phyloP scores from a whole-genome alignment of 2,797 vertebrate genomes.

The Morelia viridis region DNA sequence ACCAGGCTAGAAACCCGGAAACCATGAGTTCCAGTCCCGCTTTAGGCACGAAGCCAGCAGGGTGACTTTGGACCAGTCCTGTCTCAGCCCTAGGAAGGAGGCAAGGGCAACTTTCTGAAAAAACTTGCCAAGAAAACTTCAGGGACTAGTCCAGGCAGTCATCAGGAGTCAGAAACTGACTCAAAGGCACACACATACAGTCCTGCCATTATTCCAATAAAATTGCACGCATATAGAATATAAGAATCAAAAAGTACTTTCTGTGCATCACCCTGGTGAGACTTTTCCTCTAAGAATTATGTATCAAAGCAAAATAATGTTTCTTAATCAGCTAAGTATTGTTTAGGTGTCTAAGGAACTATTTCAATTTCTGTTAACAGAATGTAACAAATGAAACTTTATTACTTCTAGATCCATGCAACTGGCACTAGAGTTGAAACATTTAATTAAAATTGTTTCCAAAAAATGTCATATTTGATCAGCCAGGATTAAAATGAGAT shows the following conservation, averaged over 20 bases:
- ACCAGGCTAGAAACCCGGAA: too few relatives aligned
- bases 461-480: not conserved
- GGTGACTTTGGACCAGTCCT: not conserved
- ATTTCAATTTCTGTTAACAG: slow-evolving; percentile 21
- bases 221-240: not conserved
- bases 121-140: not conserved
- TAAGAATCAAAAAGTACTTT: not conserved
- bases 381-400: slow-evolving; percentile 12
- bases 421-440: not conserved
- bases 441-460: slow-evolving; percentile 29
- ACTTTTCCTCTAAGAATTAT: slow-evolving; percentile 18
- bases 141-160: not conserved
- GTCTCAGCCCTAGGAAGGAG: not conserved
- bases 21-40: not conserved
- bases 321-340: slow-evolving; percentile 5
- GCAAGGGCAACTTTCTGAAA: not conserved
- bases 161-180: not conserved
- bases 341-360: not conserved
- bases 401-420: not conserved
- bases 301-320: slow-evolving; percentile 28
- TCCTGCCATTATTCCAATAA: too few relatives aligned
- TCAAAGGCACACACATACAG: too few relatives aligned
- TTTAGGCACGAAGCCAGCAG: not conserved
- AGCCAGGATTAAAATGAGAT: slow-evolving; percentile 21
- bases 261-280: not conserved